Evolutionary conservation across 2,888 invertebrate genomes (phyloP).

Genomic region (Argyra leucocephala): DNA sequence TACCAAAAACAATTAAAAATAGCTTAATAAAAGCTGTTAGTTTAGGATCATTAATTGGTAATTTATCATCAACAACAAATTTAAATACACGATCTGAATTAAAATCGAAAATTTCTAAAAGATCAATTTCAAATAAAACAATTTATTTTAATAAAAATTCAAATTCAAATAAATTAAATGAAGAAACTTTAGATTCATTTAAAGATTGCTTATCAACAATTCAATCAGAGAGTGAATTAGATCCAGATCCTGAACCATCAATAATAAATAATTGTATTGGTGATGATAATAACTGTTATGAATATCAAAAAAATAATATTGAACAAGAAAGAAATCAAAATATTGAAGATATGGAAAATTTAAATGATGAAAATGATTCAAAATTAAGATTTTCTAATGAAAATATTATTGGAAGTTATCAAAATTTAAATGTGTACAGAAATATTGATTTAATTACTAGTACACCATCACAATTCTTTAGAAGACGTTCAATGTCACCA

Average conservation of each 20-base stretch:
- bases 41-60: not conserved
- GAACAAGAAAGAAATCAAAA: slow-evolving; percentile 18
- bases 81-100: not conserved
- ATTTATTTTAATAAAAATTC: not conserved
- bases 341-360: slow-evolving; percentile 18
- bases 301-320: slow-evolving; percentile 10
- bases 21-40: not conserved
- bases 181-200: not conserved
- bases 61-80: not conserved
- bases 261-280: slow-evolving; percentile 23
- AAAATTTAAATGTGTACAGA: slow-evolving; percentile 32
- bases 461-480: slow-evolving; percentile 42
- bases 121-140: not conserved
- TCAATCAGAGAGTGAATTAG: slow-evolving; percentile 13
- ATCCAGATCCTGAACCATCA: not conserved
- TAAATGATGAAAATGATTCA: slow-evolving; percentile 15
- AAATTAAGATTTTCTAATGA: slow-evolving; percentile 14
- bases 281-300: too few relatives aligned
- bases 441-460: slow-evolving; percentile 38
- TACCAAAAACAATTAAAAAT: not conserved
- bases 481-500: slow-evolving; percentile 75
- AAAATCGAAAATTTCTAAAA: not conserved
- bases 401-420: slow-evolving; percentile 17
- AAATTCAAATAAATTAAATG: not conserved
- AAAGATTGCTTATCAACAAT: slow-evolving; percentile 11